These are phyloP conservation scores for Leptinotarsa undecemlineata DNA, from an alignment of 1,140 invertebrate genomes.

Conservation along the genomic window DNA sequence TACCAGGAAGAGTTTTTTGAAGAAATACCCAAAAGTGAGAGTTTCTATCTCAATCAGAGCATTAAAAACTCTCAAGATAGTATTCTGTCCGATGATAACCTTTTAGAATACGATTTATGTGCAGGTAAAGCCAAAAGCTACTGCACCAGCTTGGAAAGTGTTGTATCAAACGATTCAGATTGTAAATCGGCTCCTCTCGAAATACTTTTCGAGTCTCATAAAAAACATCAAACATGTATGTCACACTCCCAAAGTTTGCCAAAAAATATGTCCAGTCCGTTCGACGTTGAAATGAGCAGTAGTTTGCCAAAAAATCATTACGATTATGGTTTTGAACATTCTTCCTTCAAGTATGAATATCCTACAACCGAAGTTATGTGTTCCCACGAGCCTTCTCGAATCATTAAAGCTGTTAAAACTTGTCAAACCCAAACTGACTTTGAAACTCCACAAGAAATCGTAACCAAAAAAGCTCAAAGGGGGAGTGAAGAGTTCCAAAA, in stretches of 20 bases:
- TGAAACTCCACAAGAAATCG: conserved; percentile 47
- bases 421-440: conserved; percentile 55
- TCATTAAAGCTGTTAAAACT: conserved; percentile 42
- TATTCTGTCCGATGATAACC: conserved; percentile 71
- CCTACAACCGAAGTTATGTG: conserved; percentile 4
- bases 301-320: conserved; percentile 43
- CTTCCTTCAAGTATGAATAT: conserved; percentile 8
- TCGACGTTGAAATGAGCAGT: conserved; percentile 31
- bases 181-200: conserved; percentile 77
- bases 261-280: conserved; percentile 38
- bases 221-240: conserved; percentile 28
- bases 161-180: conserved; percentile 76
- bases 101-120: conserved; percentile 61
- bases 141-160: conserved; percentile 77
- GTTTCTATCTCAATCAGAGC: conserved; percentile 66
- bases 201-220: conserved; percentile 61
- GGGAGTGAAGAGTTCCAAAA: conserved; percentile 52
- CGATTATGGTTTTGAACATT: conserved; percentile 13
- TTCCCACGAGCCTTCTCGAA: conserved; percentile 15
- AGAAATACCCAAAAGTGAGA: conserved; percentile 57
- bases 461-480: conserved; percentile 45
- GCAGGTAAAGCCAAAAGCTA: conserved; percentile 61
- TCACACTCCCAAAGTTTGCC: conserved; percentile 42
- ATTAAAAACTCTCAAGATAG: conserved; percentile 73
- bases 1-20: conserved; percentile 41